Conservation (phyloP, 1,140 invertebrate genomes). For the Saccostrea echinata region DNA sequence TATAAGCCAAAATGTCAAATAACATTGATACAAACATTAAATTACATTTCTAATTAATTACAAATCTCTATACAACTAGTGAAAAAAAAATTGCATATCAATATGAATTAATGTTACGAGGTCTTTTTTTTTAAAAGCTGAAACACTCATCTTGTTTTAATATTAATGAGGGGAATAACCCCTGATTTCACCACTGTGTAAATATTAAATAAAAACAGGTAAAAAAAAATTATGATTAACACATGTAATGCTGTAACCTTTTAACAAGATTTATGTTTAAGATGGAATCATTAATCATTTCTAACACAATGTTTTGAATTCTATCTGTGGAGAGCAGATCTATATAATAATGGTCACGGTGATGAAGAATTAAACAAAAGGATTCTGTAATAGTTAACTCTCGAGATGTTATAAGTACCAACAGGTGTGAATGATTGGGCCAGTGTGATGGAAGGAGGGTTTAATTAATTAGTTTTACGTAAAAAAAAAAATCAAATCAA, state of each 20-base stretch:
- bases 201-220: background rate
- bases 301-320: background rate
- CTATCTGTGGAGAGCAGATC: background rate
- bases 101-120: background rate
- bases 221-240: background rate
- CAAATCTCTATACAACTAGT: background rate
- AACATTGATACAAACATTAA: background rate
- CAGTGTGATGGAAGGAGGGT: background rate
- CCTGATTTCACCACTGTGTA: background rate
- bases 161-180: constrained; percentile 24
- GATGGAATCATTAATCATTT: background rate
- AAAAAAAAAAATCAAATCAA: background rate
- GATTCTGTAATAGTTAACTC: background rate
- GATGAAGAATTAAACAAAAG: background rate
- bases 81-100: background rate
- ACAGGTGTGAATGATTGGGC: background rate
- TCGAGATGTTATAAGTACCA: background rate
- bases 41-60: background rate
- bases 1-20: background rate
- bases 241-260: background rate
- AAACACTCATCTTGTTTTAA: background rate
- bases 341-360: background rate
- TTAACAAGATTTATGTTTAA: background rate
- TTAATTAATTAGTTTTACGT: no score
- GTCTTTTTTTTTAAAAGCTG: background rate